phyloP scores from a whole-genome alignment of 2,797 vertebrate genomes.

The Eidolon dupreanum region DNA sequence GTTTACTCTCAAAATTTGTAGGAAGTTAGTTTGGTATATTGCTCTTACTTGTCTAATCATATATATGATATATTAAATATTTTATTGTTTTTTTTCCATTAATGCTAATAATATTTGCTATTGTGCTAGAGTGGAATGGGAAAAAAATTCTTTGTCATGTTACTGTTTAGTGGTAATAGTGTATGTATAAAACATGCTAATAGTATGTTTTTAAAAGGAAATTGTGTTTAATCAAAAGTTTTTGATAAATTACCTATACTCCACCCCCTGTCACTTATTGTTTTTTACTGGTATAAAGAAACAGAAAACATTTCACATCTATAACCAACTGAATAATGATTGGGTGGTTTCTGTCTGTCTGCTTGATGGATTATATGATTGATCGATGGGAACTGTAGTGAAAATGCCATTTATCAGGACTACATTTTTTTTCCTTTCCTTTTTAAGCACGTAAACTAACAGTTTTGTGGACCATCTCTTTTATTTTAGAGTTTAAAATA shows the following conservation, averaged over 20 bases:
- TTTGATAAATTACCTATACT: constrained; percentile 88
- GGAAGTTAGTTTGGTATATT: not conserved
- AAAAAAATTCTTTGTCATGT: constrained; percentile 45
- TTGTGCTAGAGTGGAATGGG: constrained; percentile 62
- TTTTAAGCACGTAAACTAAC: constrained; percentile 56
- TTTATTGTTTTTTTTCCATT: constrained; percentile 14
- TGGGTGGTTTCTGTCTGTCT: constrained; percentile 83
- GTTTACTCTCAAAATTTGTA: constrained; percentile 37
- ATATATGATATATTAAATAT: not conserved
- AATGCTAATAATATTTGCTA: constrained; percentile 12
- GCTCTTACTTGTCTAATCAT: constrained; percentile 16
- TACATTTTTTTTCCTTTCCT: constrained; percentile 59
- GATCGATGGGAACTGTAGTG: constrained; percentile 83
- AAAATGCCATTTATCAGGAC: constrained; percentile 85
- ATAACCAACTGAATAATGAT: constrained; percentile 84
- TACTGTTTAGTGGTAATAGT: constrained; percentile 54
- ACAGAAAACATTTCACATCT: constrained; percentile 83
- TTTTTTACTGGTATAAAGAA: constrained; percentile 85
- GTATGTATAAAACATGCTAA: constrained; percentile 59
- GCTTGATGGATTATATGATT: constrained; percentile 87
- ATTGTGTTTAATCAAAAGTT: constrained; percentile 80
- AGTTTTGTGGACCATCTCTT: constrained; percentile 16
- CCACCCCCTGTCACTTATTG: constrained; percentile 85
- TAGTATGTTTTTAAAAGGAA: constrained; percentile 77
- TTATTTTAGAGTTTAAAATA: not conserved